Percentiles rank a stretch among this genome's conserved stretches.
phyloP scores from a whole-genome alignment of 2,888 invertebrate species.

The Cremastinae sp. region DNA sequence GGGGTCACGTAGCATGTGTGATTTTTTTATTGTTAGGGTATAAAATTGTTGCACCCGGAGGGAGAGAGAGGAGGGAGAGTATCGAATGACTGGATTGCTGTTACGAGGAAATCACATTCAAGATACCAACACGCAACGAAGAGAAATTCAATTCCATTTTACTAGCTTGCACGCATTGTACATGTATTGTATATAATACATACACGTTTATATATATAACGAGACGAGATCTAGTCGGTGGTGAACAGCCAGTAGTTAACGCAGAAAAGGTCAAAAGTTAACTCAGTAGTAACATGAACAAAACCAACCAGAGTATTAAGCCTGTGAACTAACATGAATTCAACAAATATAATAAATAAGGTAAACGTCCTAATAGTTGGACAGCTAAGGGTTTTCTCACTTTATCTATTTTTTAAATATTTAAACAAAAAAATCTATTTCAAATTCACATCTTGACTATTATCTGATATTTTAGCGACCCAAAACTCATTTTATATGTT shows the following conservation, averaged over 20 bases:
- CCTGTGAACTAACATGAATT: neutral
- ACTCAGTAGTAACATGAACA: conserved; percentile 10
- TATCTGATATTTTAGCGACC: too few species aligned
- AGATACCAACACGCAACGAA: conserved; percentile 33
- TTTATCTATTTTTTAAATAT: too few species aligned
- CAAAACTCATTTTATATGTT: too few species aligned
- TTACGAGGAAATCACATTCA: conserved; percentile 36
- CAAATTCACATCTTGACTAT: too few species aligned
- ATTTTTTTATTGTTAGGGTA: conserved; percentile 44
- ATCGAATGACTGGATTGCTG: conserved; percentile 51
- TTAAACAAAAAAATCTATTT: too few species aligned
- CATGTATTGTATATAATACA: conserved; percentile 3
- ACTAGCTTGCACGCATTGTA: neutral
- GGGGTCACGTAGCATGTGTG: conserved; percentile 29
- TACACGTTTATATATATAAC: neutral
- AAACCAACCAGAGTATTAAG: neutral
- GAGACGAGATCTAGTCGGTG: conserved; percentile 8
- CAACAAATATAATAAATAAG: too few species aligned
- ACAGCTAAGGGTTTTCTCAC: too few species aligned
- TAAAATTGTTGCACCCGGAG: conserved; percentile 18
- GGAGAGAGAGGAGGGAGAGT: neutral
- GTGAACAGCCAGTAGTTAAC: conserved; percentile 30
- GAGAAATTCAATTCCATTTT: neutral
- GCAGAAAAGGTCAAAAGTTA: conserved; percentile 39
- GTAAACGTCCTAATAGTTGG: too few species aligned